These are phyloP conservation scores for Lasioglossum villosulum DNA, from an alignment of 2,888 invertebrate species.

Conservation along the genomic window DNA sequence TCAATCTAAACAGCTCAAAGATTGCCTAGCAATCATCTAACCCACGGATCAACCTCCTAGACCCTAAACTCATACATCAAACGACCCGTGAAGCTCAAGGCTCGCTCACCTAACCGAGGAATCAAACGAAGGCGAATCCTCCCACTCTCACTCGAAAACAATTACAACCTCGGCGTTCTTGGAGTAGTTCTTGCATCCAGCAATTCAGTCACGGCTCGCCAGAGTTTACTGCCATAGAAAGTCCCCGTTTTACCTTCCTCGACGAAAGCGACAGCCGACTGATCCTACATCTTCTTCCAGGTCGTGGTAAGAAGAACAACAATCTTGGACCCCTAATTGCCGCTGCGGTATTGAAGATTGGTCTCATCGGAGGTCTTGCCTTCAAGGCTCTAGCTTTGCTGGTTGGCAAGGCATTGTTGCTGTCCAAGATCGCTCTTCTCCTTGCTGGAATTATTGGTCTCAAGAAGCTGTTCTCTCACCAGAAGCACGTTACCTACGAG, in stretches of 20 bases:
- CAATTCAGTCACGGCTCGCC: slow-evolving; percentile 19
- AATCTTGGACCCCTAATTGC: slow-evolving; percentile 90
- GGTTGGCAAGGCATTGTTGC: slow-evolving; percentile 93
- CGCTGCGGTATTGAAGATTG: slow-evolving; percentile 92
- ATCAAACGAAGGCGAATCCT: neutral
- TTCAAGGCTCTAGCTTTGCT: slow-evolving; percentile 92
- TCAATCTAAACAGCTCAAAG: neutral
- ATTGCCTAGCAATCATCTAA: neutral
- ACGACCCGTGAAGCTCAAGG: neutral
- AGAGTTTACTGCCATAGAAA: slow-evolving; percentile 57
- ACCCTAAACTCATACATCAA: neutral
- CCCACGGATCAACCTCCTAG: neutral
- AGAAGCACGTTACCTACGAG: slow-evolving; percentile 90
- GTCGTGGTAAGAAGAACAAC: slow-evolving; percentile 91
- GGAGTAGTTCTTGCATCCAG: neutral
- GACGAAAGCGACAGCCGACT: slow-evolving; percentile 52
- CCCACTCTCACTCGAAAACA: neutral
- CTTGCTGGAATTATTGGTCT: slow-evolving; percentile 92
- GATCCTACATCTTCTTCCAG: slow-evolving; percentile 76
- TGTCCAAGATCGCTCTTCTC: slow-evolving; percentile 93
- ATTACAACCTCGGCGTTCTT: neutral
- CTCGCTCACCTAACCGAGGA: neutral
- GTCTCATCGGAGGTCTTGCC: slow-evolving; percentile 91
- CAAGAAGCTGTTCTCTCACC: slow-evolving; percentile 92
- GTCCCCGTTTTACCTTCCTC: slow-evolving; percentile 35